Evolutionary conservation across 2,113 vertebrate genomes (phyloP).

Genomic region (human): GRCh38 chr5:16257501-16258000

Average conservation of each 20-base stretch:
- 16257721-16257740: background rate
- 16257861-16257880: no score
- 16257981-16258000: background rate
- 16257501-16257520: background rate
- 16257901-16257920: background rate
- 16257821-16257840: background rate
- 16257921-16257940: background rate
- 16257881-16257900: background rate
- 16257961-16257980: background rate
- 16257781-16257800: background rate
- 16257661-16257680: background rate
- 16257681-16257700: background rate
- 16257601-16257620: background rate
- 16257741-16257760: fast-evolving
- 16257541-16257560: background rate
- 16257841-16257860: background rate
- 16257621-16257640: background rate
- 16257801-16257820: background rate
- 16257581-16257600: background rate
- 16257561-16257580: background rate
- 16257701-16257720: background rate
- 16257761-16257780: background rate
- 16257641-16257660: background rate
- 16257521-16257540: background rate
- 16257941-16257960: background rate